Base-by-base conservation (phyloP, 1,140 invertebrate species). In the Brachionus rubens region DNA sequence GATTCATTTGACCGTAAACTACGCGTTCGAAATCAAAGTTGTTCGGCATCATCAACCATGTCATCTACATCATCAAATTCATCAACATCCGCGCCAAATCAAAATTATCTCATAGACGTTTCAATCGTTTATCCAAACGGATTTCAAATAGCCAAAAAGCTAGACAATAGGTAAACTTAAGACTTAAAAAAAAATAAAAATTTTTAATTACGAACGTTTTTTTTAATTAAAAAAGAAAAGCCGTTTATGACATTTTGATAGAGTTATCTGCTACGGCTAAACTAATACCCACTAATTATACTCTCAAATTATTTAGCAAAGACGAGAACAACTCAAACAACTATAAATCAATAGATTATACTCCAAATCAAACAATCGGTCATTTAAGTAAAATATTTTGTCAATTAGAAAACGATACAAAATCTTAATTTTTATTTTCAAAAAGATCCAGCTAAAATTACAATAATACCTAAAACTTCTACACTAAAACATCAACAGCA, bases 331-430 rank as follows among this genome's bases (percentile, higher is more conserved):
- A 72, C 30, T 16, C 10, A 40, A 41, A 72, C 14, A 50, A 50
- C 28, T 54, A 50, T 33, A 48, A 54, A 72, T 40, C 24, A 21
- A 72, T 72, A 72, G 68, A 72, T 21, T 72, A 72, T 50, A 72
- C 46, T 50, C 68, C 68, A 54, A 72, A 72, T 28, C 68, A 72
- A 72, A 72, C 68, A 54, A 72, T 72, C 3, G 68, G 68, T 24
- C 43, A 50, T 40, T 54, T 72, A 50, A 72, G 68, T 72, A 72
- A 28, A 33, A 6, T 46, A 70, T 48, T 70, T 68, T 28, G n/a
- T 19, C 46, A 16, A n/a, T 59, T 33, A 33, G n/a, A 9, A 30
- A 3, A 28, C 16, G 16, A 33, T 30, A 30, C 28, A 68, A 43
- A 30, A 33, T 72, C 30, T 72, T 50, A 16, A n/a, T 14, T 26